Conservation (phyloP, 2,888 invertebrate species). For the Hermodice carunculata region DNA sequence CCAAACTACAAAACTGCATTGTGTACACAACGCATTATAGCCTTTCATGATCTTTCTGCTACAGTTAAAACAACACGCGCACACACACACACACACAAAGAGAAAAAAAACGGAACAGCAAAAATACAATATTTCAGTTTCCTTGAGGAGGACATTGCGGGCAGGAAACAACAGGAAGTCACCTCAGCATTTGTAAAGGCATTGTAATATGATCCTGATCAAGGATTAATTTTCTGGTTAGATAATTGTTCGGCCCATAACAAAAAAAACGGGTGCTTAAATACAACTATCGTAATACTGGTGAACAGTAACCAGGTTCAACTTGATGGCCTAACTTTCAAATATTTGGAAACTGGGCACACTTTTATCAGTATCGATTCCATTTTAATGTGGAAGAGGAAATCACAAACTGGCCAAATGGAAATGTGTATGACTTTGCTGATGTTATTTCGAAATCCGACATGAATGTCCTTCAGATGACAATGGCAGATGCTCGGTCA, state of each 20-base stretch:
- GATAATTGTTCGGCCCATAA: constrained; percentile 34
- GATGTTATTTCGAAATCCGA: too few species aligned
- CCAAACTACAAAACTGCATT: constrained; percentile 20
- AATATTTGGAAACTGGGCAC: constrained; percentile 27
- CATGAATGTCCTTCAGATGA: too few species aligned
- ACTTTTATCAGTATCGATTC: constrained; percentile 31
- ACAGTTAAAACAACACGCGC: too few species aligned
- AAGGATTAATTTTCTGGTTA: constrained; percentile 19
- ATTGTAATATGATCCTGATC: constrained; percentile 13
- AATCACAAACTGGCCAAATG: too few species aligned
- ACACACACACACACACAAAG: too few species aligned
- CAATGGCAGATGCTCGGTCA: too few species aligned
- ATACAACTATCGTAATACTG: constrained; percentile 11
- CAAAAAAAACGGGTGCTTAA: constrained; percentile 30
- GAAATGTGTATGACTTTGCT: too few species aligned
- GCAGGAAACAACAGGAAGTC: constrained; percentile 25
- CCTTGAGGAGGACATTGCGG: constrained; percentile 31
- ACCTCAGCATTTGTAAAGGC: constrained; percentile 19
- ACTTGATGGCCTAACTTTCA: constrained; percentile 17
- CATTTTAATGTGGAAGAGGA: constrained; percentile 23
- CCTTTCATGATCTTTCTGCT: constrained; percentile 25
- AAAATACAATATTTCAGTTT: constrained; percentile 19
- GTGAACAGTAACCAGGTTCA: constrained; percentile 3
- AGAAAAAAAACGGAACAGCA: not conserved
- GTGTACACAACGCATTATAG: constrained; percentile 21